Base-by-base conservation (phyloP, 2,888 invertebrate genomes). In the Cylloceria caligata region DNA sequence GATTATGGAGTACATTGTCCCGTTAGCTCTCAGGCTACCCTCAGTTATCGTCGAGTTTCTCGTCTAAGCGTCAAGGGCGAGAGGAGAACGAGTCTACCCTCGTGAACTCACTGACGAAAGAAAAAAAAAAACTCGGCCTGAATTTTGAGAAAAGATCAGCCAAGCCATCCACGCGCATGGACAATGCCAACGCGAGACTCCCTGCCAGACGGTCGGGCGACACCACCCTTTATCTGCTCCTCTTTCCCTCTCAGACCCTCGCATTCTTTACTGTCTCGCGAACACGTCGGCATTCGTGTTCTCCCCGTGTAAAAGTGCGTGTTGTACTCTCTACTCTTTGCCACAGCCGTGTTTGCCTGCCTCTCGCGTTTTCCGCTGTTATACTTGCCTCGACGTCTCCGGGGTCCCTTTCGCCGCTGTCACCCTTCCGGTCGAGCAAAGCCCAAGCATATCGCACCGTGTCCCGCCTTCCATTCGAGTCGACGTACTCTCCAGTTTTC, bases 161-260 rank as follows among this genome's bases (percentile, higher is more conserved):
- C 84, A 86, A 88, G 86, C 88, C 88, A 88, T 88, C 87, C 87
- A 84, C 84, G 85, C 86, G 84, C 85, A 85, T 83, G 86, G 88
- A 89, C 86, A 89, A 90, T 87, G 65, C 78, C 81, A 86, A 86
- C 86, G 86, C 88, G 85, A 89, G 89, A 89, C 89, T 84, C 87
- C 87, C 87, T 83, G 87, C 86, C 87, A 89, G 89, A 90, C 89
- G 80, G 83, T 81, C 67, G 36, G 49, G 72, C 86, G 85, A 85
- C 86, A 85, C 87, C 86, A 84, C 85, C 80, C 60, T 82, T 80
- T 79, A 62, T 76, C 80, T 55, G 34, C 68, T 42, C 47, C 73
- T 64, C 71, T 71, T 67, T 36, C 55, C 52, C 55, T 52, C 73
- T 49, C 39, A 36, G 34, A 45, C 73, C 34, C 69, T 67, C 60